A percentile compares a stretch with the other conserved stretches of the same genome.
These are phyloP conservation scores for Agrochola lota DNA, from an alignment of 2,888 invertebrate species.

Conservation along the genomic window DNA sequence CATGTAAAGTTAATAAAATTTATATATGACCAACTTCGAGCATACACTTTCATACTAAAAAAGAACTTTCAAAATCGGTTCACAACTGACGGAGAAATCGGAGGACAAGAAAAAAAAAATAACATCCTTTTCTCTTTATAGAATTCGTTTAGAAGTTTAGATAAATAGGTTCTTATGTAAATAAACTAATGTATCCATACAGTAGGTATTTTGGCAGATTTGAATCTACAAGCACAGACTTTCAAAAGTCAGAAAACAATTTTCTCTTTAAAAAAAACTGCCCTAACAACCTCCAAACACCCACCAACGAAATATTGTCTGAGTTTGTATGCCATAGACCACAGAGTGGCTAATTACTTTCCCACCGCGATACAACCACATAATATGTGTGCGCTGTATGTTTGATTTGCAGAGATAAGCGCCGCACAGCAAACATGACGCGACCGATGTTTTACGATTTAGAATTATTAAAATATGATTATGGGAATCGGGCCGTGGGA, in stretches of 20 bases:
- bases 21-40: no score
- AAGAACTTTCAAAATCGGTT: no score
- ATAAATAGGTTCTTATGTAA: no score
- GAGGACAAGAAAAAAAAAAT: no score
- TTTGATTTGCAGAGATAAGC: slow-evolving; percentile 64
- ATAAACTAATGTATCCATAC: no score
- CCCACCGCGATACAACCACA: slow-evolving; percentile 58
- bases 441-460: slow-evolving; percentile 47
- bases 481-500: slow-evolving; percentile 56
- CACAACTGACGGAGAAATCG: no score
- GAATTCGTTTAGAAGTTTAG: no score
- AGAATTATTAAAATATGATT: slow-evolving; percentile 60
- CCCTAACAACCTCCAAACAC: neutral
- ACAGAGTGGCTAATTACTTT: slow-evolving; percentile 62
- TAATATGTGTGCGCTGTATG: slow-evolving; percentile 64
- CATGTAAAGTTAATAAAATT: no score
- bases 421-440: slow-evolving; percentile 51
- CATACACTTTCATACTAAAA: no score
- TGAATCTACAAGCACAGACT: neutral
- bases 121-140: no score
- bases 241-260: neutral
- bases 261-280: neutral
- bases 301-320: slow-evolving; percentile 17
- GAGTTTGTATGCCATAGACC: slow-evolving; percentile 43
- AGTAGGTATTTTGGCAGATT: neutral